A percentile compares a stretch with the other conserved stretches of the same genome.
Evolutionary conservation across 1,140 invertebrate species (phyloP).

Genomic region (Agraylea sexmaculata): DNA sequence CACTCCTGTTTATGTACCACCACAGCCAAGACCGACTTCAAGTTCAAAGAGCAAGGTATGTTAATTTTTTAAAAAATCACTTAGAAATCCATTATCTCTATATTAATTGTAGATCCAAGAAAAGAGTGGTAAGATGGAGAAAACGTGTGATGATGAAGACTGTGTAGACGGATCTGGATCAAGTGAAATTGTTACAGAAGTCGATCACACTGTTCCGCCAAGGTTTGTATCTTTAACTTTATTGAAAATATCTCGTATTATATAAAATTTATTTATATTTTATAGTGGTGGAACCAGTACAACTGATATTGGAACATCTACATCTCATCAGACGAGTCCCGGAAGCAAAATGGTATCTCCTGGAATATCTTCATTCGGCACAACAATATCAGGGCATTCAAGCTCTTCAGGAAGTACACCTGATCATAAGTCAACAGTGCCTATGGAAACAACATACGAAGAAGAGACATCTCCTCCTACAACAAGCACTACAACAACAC

Average conservation of each 20-base stretch:
- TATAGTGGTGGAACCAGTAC: conserved; percentile 29
- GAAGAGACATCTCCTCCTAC: conserved; percentile 13
- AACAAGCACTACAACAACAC: conserved; percentile 2
- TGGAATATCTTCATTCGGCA: conserved; percentile 15
- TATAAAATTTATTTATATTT: conserved; percentile 23
- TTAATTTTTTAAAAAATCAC: conserved; percentile 25
- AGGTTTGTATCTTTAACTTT: conserved; percentile 15
- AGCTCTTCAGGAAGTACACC: conserved; percentile 11
- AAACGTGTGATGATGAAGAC: conserved; percentile 70
- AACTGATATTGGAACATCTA: conserved; percentile 32
- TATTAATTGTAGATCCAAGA: conserved; percentile 15
- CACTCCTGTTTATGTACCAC: conserved; percentile 80
- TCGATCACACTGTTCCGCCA: conserved; percentile 39
- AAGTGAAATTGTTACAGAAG: conserved; percentile 46
- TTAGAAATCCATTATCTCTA: conserved; percentile 26
- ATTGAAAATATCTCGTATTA: conserved; percentile 24
- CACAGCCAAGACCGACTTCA: conserved; percentile 57
- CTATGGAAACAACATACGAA: conserved; percentile 6
- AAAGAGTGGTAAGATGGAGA: conserved; percentile 27
- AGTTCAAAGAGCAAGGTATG: conserved; percentile 31
- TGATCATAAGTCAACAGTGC: conserved; percentile 1
- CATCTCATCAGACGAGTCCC: conserved; percentile 23
- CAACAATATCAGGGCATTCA: conserved; percentile 12
- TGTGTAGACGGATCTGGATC: conserved; percentile 64
- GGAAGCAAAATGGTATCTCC: conserved; percentile 22